Evolutionary conservation across 2,113 vertebrate species (phyloP), one percentile per base, ranked within the genome.

Genomic region (Engystomops pustulosus): DNA sequence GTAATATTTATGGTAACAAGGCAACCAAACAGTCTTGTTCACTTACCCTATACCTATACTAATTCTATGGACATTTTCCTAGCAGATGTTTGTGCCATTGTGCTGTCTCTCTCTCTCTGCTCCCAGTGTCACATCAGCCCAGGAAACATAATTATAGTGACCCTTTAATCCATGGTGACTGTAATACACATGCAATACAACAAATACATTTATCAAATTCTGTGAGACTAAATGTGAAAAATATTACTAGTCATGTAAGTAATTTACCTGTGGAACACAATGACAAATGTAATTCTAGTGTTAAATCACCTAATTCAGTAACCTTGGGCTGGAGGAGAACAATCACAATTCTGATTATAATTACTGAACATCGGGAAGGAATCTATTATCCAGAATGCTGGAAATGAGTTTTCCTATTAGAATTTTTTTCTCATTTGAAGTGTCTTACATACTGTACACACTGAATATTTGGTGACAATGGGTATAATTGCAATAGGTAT

Each of bases 301-400:
- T 67, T 67, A 67, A 67, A 67, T 67, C 14, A 67, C 32, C 62
- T 34, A 67, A 36, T 67, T 67, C 17, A 18, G 32, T 34, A 67
- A 36, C 30, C 30, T 36, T 67, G 30, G 30, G 30, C 62, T 32
- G 15, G 62, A 9, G 32, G 32, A 36, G 62, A 67, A 67, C 17
- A 67, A 67, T 67, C 62, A 67, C 15, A 36, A 67, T 17, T 34
- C 62, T 67, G 62, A 67, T 67, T 67, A 34, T 67, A 67, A 67
- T 67, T 67, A 36, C 30, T 23, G 20, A 67, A 27, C 60, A 65
- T 32, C 0, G 62, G 17, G 30, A 67, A 67, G 30, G 60, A 30
- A 67, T 67, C 62, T 67, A 67, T 67, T 67, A 67, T 34, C 14
- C 20, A 23, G 17, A 67, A 67, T 20, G 30, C 30, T 67, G 62